Conservation (phyloP, 2,113 vertebrate species). For the Scopus umbretta region DNA sequence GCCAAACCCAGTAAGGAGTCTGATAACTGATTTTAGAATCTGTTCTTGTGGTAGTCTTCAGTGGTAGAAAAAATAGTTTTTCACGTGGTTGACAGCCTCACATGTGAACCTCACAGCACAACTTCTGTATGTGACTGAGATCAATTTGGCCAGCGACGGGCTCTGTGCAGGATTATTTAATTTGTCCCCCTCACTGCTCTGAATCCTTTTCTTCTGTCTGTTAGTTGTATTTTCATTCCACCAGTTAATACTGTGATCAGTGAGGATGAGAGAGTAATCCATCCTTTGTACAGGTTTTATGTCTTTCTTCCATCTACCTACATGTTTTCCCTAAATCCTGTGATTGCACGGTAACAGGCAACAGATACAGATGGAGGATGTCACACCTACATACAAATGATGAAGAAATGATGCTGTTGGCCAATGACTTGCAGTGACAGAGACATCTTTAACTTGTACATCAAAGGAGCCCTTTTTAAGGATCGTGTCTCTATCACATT, state of each 20-base stretch:
- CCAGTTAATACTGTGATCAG: background rate
- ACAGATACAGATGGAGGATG: slow-evolving; percentile 30
- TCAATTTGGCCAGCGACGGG: background rate
- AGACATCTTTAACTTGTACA: background rate
- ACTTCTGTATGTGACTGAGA: background rate
- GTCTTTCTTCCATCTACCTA: background rate
- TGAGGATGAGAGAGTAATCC: background rate
- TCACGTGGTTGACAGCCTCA: background rate
- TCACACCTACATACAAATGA: slow-evolving; percentile 5
- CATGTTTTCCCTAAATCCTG: background rate
- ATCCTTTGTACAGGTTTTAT: background rate
- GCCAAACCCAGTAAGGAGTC: background rate
- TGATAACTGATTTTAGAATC: background rate
- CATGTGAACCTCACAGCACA: background rate
- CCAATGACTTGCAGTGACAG: background rate
- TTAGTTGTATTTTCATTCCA: background rate
- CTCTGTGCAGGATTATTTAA: background rate
- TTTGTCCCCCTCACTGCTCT: background rate
- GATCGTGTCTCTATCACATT: background rate
- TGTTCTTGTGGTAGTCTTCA: background rate
- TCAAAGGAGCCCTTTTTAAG: background rate
- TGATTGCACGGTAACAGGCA: background rate
- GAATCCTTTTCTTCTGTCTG: background rate
- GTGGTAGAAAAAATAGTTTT: background rate
- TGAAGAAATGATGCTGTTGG: background rate